These are phyloP conservation scores for Autographa pulchrina DNA, from an alignment of 2,888 invertebrate species.

Conservation along the genomic window DNA sequence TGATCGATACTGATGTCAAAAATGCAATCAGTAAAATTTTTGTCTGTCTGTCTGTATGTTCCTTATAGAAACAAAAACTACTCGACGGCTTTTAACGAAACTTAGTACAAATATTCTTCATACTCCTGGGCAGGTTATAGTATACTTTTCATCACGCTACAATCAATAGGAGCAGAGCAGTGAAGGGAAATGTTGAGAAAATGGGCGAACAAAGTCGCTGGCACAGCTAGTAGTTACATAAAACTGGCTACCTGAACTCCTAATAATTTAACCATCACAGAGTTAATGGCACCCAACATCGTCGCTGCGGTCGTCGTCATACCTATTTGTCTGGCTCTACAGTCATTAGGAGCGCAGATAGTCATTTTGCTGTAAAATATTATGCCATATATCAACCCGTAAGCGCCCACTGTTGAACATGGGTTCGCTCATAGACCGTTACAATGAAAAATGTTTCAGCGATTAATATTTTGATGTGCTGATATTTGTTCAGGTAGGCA, in stretches of 20 bases:
- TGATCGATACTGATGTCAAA: too few species aligned
- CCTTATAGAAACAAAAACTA: too few species aligned
- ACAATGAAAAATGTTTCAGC: slow-evolving; percentile 2
- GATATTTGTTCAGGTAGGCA: background rate
- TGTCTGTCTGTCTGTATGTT: too few species aligned
- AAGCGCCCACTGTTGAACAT: slow-evolving; percentile 6
- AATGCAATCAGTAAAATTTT: too few species aligned
- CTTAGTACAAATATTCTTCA: too few species aligned
- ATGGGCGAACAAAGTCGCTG: too few species aligned
- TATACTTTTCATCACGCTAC: too few species aligned
- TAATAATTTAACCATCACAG: background rate
- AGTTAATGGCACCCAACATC: background rate
- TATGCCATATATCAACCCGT: slow-evolving; percentile 57
- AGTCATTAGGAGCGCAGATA: slow-evolving; percentile 5
- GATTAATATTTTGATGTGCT: background rate
- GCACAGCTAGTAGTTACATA: too few species aligned
- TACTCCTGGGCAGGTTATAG: too few species aligned
- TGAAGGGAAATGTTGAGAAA: too few species aligned
- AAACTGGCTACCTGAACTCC: background rate
- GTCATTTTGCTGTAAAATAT: slow-evolving; percentile 41
- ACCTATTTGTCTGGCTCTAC: slow-evolving; percentile 1
- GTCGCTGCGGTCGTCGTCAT: background rate
- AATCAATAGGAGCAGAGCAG: too few species aligned
- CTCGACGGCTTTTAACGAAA: too few species aligned
- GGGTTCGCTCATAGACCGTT: background rate